phyloP scores from a whole-genome alignment of 2,888 invertebrate genomes.

The Enchytraeus crypticus region DNA sequence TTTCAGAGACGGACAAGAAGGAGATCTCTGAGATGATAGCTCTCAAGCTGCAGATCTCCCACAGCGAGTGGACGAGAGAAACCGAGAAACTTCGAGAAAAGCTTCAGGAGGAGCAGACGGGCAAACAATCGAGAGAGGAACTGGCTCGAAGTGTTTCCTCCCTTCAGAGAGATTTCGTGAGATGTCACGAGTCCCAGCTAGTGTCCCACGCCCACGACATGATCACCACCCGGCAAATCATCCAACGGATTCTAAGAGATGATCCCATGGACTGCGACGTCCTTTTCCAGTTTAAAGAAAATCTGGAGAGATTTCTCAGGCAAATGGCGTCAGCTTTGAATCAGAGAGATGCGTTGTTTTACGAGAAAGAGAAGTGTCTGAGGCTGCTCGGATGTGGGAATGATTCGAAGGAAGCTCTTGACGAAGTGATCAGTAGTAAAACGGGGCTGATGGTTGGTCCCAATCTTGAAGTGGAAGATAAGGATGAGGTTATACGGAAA shows the following conservation, averaged over 20 bases:
- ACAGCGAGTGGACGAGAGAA: conserved; percentile 1
- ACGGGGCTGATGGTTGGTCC: background rate
- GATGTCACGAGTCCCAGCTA: background rate
- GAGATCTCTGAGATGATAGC: background rate
- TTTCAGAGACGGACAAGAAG: conserved; percentile 5
- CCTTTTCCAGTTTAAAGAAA: background rate
- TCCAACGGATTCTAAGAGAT: background rate
- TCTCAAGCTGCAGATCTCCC: background rate
- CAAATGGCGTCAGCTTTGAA: background rate
- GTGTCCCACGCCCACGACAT: conserved; percentile 2
- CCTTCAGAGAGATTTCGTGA: background rate
- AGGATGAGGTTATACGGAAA: background rate
- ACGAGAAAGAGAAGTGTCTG: conserved; percentile 2
- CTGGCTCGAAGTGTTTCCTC: background rate
- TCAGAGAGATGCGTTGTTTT: background rate
- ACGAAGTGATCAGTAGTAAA: background rate
- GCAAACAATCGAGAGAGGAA: background rate
- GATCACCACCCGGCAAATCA: background rate
- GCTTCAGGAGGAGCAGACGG: background rate
- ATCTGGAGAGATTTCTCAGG: background rate
- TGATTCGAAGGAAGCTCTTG: background rate
- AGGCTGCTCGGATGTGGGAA: background rate
- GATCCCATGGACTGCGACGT: background rate
- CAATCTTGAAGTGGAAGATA: background rate
- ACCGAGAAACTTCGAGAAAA: background rate